phyloP scores from a whole-genome alignment of 2,113 vertebrate species.

The Alethe castanea region DNA sequence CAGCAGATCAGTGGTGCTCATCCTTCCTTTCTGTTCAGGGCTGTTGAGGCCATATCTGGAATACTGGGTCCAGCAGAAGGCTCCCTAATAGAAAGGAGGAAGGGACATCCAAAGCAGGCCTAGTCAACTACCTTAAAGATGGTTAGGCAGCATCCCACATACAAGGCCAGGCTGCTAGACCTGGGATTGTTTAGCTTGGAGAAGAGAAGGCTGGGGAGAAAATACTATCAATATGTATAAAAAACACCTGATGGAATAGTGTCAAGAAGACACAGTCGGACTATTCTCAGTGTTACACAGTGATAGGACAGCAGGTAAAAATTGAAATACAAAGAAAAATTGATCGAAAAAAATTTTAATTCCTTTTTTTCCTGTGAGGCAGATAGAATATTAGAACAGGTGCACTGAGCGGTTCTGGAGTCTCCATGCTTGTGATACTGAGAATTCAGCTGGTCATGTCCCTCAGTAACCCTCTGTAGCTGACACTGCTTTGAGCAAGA shows the following conservation, averaged over 20 bases:
- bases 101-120: rapidly evolving
- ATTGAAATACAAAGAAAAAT: background rate
- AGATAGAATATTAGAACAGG: background rate
- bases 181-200: background rate
- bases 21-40: background rate
- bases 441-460: background rate
- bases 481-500: background rate
- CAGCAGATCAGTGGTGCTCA: background rate
- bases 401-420: background rate
- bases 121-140: background rate
- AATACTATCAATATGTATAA: background rate
- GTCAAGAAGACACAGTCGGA: background rate
- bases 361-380: background rate
- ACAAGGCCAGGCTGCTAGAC: background rate
- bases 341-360: background rate
- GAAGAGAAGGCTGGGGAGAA: background rate
- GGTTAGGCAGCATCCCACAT: background rate
- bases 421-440: background rate
- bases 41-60: background rate
- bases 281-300: background rate
- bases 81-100: background rate
- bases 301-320: background rate
- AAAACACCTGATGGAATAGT: background rate
- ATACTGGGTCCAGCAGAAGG: background rate
- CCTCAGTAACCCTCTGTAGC: background rate